Evolutionary conservation across 2,113 vertebrate genomes (phyloP), one percentile per base, ranked within the genome.

Genomic region (Sphaerodactylus townsendi): DNA sequence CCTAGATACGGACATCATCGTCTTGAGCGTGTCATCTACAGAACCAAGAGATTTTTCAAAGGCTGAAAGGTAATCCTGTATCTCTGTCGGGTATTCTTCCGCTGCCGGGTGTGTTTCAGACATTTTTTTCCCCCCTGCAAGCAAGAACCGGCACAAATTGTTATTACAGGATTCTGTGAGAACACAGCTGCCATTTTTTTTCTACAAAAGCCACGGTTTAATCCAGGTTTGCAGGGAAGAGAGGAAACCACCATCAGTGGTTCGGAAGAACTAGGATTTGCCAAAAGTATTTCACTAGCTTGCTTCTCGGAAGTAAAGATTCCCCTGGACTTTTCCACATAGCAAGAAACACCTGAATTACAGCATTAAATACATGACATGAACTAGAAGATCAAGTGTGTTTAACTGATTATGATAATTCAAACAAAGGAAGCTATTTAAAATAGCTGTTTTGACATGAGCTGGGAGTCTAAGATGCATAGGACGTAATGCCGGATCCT

Each of bases 61-160:
- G 3, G 95, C 86, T 50, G 87, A 89, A 10, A 99, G 97, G 89
- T 97, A 97, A 19, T 99, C 98, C 13, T 97, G 96, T 68, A 99
- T 99, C 93, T 99, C 98, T n/a, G 96, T 90, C 3, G 98, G 99
- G 62, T 98, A 98, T 37, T 99, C 98, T 79, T 99, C 98, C 0
- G 1, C 59, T 4, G 46, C 89, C 30, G 28, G 86, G 77, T 95
- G 95, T 77, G 93, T 93, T 62, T 93, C 94, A 37, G 96, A 95
- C 95, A 97, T 96, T 85, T 90, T 83, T 25, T 9, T 28, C 21
- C 6, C 80, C 86, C 76, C 92, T 93, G 89, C 35, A 91, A 78
- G 69, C 48, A 89, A 85, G 79, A 91, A 88, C 62, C 84, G 85
- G 39, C 86, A 92, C 28, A 56, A 28, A 53, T 91, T 85, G 92